phyloP scores from a whole-genome alignment of 2,113 vertebrate genomes.

The Gnathonemus echidnorhynchus region DNA sequence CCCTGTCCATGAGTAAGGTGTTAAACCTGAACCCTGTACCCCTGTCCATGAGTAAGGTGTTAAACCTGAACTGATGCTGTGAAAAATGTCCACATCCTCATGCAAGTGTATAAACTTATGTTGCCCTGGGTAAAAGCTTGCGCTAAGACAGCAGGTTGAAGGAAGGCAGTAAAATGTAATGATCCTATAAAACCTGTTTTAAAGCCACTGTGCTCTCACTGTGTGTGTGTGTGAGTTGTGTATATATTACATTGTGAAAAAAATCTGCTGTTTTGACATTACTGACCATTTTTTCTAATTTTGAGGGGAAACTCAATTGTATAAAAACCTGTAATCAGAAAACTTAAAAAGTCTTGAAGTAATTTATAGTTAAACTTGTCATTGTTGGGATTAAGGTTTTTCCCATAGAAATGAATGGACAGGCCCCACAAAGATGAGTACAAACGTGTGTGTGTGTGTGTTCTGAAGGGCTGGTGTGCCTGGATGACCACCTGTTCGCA shows the following conservation, averaged over 20 bases:
- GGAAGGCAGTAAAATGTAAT: background rate
- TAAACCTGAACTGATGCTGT: background rate
- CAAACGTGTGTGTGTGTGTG: background rate
- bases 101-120: background rate
- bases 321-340: background rate
- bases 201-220: background rate
- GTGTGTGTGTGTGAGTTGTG: background rate
- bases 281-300: background rate
- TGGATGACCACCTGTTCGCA: conserved; percentile 60
- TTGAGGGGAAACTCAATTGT: background rate
- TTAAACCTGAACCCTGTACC: too few species aligned
- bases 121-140: background rate
- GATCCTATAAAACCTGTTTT: background rate
- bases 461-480: conserved; percentile 56
- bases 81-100: background rate
- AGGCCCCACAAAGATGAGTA: background rate
- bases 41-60: background rate
- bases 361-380: background rate
- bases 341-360: background rate
- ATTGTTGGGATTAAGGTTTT: background rate
- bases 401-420: background rate
- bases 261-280: background rate
- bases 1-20: too few species aligned
- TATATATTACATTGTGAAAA: background rate
- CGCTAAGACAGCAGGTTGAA: background rate